phyloP scores from a whole-genome alignment of 1,140 invertebrate genomes.

The Drosophila kurseongensis region DNA sequence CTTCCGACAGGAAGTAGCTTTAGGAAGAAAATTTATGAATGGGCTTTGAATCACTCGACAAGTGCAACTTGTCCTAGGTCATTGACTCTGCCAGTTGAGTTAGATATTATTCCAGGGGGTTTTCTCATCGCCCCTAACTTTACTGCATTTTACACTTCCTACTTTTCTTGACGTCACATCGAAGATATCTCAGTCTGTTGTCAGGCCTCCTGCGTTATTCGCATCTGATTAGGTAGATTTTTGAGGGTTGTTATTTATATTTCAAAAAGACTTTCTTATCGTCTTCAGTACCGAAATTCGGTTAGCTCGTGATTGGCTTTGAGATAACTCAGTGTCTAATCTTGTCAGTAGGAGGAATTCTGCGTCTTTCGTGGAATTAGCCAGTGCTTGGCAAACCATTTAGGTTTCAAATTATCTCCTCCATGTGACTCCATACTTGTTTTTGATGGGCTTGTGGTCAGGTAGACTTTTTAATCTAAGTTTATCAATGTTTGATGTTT shows the following conservation, averaged over 20 bases:
- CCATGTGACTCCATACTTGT: constrained; percentile 23
- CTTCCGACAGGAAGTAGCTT: constrained; percentile 48
- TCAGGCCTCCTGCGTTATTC: constrained; percentile 23
- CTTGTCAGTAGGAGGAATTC: constrained; percentile 10
- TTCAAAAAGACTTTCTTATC: constrained; percentile 5
- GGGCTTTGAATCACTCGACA: constrained; percentile 58
- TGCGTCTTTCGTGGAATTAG: constrained; percentile 29
- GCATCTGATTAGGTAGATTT: constrained; percentile 36
- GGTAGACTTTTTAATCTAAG: constrained; percentile 16
- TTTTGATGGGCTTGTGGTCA: not conserved
- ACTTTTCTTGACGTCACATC: constrained; percentile 26
- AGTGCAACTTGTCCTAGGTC: constrained; percentile 59
- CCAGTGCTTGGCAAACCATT: constrained; percentile 5
- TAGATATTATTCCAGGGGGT: constrained; percentile 2
- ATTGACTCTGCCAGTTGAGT: constrained; percentile 21
- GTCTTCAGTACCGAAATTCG: constrained; percentile 9
- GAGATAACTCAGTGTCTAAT: constrained; percentile 32
- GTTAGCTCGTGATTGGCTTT: constrained; percentile 24
- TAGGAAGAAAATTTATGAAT: constrained; percentile 69
- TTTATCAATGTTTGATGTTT: constrained; percentile 12
- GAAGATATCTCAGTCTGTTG: constrained; percentile 23
- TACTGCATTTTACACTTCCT: not conserved
- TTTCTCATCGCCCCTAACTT: not conserved
- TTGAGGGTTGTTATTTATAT: constrained; percentile 32
- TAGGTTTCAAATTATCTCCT: constrained; percentile 19